These are phyloP conservation scores for Oscheius sp. DNA, from an alignment of 2,888 invertebrate species.

Conservation along the genomic window DNA sequence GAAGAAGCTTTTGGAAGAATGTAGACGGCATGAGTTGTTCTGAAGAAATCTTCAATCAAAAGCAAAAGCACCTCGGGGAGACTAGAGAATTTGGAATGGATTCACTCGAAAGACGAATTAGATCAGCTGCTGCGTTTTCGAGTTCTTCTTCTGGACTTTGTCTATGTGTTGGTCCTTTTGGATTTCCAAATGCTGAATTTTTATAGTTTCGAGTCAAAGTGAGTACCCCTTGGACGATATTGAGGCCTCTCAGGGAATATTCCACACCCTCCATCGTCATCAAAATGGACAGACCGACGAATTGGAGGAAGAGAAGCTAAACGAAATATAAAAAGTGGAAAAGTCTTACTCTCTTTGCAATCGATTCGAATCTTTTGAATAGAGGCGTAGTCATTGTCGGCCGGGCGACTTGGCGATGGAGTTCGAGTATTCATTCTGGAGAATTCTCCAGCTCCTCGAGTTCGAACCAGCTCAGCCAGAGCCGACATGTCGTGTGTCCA, in stretches of 20 bases:
- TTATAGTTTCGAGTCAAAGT: neutral
- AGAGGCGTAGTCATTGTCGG: neutral
- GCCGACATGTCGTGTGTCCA: neutral
- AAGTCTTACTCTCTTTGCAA: neutral
- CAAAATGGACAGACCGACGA: slow-evolving; percentile 3
- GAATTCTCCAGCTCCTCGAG: neutral
- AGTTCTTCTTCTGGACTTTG: neutral
- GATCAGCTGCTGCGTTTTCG: neutral
- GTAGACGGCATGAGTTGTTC: neutral
- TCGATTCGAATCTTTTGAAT: neutral
- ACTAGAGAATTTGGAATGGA: neutral
- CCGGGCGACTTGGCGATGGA: neutral
- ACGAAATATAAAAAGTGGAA: neutral
- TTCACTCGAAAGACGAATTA: neutral
- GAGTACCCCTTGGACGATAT: neutral
- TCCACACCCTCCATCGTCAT: neutral
- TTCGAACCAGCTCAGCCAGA: neutral
- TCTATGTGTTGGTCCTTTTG: neutral
- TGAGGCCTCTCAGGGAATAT: neutral
- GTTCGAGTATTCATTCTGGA: neutral
- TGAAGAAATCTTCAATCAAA: neutral
- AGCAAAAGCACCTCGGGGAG: neutral
- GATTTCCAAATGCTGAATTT: neutral
- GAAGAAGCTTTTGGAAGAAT: neutral
- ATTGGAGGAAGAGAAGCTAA: slow-evolving; percentile 2